Percentiles rank a stretch among this genome's conserved stretches.
Evolutionary conservation across 2,113 vertebrate species (phyloP).

Genomic region (Brachypteracias leptosomus): DNA sequence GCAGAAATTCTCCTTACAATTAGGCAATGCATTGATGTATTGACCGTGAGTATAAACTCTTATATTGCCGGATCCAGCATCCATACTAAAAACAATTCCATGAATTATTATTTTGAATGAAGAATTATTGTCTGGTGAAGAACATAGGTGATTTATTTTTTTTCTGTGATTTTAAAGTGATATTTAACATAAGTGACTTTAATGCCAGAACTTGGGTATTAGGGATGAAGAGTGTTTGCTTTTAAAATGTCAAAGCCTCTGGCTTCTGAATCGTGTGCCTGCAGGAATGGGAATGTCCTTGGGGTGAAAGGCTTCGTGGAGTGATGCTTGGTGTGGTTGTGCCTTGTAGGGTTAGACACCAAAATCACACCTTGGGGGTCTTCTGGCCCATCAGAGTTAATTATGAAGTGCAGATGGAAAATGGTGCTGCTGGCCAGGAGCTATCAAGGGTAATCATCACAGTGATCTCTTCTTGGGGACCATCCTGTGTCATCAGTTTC

Average conservation of each 20-base stretch:
- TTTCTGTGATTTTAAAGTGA: not conserved
- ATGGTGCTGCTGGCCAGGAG: not conserved
- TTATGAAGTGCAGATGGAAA: not conserved
- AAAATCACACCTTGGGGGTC: not conserved
- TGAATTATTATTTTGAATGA: not conserved
- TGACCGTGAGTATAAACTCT: not conserved
- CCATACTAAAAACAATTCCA: not conserved
- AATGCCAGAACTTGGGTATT: slow-evolving; percentile 17
- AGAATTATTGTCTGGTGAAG: not conserved
- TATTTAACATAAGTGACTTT: not conserved
- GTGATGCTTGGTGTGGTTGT: not conserved
- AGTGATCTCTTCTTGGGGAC: not conserved
- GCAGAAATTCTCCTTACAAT: not conserved
- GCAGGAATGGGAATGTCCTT: not conserved
- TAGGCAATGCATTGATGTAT: not conserved
- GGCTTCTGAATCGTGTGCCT: not conserved
- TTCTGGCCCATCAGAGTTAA: not conserved
- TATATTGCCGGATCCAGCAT: not conserved
- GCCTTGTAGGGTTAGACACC: not conserved
- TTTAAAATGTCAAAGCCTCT: not conserved
- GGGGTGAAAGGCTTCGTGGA: not conserved
- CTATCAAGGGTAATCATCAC: not conserved
- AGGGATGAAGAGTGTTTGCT: not conserved
- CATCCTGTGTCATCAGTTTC: fast-evolving
- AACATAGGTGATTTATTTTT: not conserved